These are phyloP conservation scores for Desmodus rotundus DNA, from an alignment of 2,113 vertebrate species.

Conservation along the genomic window DNA sequence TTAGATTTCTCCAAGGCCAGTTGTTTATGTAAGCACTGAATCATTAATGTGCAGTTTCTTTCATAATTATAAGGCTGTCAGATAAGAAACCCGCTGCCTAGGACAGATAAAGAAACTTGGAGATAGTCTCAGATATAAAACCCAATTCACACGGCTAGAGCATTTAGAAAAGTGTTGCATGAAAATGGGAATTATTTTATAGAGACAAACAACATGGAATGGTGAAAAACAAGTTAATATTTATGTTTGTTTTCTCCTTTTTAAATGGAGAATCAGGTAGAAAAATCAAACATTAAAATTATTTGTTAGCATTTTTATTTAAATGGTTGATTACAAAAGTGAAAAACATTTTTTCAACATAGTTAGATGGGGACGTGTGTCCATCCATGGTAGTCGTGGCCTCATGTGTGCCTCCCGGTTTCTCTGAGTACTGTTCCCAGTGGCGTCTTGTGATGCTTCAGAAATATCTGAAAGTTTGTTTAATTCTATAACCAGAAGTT, in stretches of 20 bases:
- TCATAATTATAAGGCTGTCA: conserved; percentile 80
- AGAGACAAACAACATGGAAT: conserved; percentile 48
- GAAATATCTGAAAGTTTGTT: neutral
- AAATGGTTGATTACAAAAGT: neutral
- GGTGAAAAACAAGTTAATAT: conserved; percentile 38
- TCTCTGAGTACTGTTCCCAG: neutral
- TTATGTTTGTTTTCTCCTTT: neutral
- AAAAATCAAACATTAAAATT: conserved; percentile 31
- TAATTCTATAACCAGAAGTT: neutral
- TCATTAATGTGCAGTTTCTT: conserved; percentile 82
- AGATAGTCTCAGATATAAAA: conserved; percentile 78
- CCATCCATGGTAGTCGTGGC: neutral
- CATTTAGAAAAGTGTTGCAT: conserved; percentile 63
- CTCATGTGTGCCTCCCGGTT: neutral
- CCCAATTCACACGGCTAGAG: conserved; percentile 31
- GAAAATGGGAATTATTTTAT: conserved; percentile 64
- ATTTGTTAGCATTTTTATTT: neutral
- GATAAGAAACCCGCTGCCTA: conserved; percentile 82
- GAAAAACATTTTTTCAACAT: neutral
- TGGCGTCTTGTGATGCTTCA: neutral
- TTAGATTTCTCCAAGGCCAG: conserved; percentile 83
- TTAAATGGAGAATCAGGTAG: neutral
- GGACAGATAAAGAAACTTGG: conserved; percentile 80
- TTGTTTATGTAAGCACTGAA: conserved; percentile 82
- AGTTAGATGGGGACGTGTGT: neutral